Evolutionary conservation across 2,113 vertebrate genomes (phyloP).

Genomic region (Colistium nudipinnis): DNA sequence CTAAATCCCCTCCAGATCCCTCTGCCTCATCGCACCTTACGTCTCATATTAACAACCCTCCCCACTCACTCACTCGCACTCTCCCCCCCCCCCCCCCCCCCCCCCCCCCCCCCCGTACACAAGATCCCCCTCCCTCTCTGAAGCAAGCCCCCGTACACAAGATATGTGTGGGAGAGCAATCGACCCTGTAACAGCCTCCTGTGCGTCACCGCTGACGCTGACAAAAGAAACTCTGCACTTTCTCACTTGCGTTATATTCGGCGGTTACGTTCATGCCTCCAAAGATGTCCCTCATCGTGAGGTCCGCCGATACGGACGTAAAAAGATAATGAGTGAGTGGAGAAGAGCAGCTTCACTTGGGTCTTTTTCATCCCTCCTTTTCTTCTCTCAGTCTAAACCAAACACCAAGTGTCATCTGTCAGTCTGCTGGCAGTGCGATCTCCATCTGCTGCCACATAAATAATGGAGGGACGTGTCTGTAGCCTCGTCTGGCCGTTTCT

Average conservation of each 20-base stretch:
- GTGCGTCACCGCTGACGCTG: conserved; percentile 33
- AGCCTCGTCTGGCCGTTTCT: conserved; percentile 24
- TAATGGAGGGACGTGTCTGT: conserved; percentile 58
- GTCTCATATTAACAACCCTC: not conserved
- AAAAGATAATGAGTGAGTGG: conserved; percentile 20
- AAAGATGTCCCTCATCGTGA: conserved; percentile 29
- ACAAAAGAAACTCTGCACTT: not conserved
- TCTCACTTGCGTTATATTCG: not conserved
- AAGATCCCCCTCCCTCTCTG: conserved; percentile 22
- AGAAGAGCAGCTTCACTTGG: conserved; percentile 1
- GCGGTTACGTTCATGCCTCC: not conserved
- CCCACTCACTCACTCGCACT: not conserved
- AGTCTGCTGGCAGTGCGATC: conserved; percentile 47
- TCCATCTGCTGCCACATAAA: conserved; percentile 61
- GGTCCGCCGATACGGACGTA: conserved; percentile 4
- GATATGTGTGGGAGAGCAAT: conserved; percentile 28
- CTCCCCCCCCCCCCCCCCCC: conserved; percentile 19
- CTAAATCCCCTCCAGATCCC: not conserved
- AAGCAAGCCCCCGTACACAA: conserved; percentile 9
- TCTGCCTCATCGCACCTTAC: not conserved
- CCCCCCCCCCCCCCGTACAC: conserved; percentile 5
- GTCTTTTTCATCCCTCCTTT: conserved; percentile 4
- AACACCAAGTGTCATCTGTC: conserved; percentile 74
- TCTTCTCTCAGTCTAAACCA: conserved; percentile 39
- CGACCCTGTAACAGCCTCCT: not conserved